phyloP scores from a whole-genome alignment of 2,888 invertebrate genomes.

The Isotomurus palustris region DNA sequence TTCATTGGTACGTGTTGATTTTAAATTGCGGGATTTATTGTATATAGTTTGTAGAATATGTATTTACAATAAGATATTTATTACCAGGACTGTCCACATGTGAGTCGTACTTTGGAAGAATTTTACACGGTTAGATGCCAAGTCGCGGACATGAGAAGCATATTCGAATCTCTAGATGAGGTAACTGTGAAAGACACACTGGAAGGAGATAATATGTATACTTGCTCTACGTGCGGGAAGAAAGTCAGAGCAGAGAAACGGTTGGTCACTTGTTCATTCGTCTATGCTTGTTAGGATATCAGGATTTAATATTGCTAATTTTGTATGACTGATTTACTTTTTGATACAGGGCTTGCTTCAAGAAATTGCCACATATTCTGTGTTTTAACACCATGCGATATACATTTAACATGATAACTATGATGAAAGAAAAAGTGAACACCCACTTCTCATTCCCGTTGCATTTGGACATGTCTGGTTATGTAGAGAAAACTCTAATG shows the following conservation, averaged over 20 bases:
- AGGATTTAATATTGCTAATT: conserved; percentile 1
- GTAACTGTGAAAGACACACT: conserved; percentile 95
- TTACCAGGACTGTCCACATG: conserved; percentile 81
- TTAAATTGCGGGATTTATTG: not conserved
- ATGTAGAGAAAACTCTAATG: conserved; percentile 89
- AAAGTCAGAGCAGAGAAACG: conserved; percentile 93
- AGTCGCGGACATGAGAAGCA: conserved; percentile 92
- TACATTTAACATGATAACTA: conserved; percentile 95
- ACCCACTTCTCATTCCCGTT: conserved; percentile 95
- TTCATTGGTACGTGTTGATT: conserved; percentile 63
- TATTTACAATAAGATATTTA: conserved; percentile 2
- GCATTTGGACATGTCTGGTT: conserved; percentile 87
- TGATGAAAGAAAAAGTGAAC: conserved; percentile 95
- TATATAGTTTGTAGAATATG: too few species aligned
- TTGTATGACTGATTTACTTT: too few species aligned
- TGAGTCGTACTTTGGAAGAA: conserved; percentile 88
- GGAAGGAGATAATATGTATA: conserved; percentile 97
- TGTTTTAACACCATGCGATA: conserved; percentile 97
- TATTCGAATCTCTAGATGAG: conserved; percentile 90
- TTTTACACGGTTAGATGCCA: conserved; percentile 95
- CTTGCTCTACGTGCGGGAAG: conserved; percentile 89
- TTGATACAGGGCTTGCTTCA: conserved; percentile 75
- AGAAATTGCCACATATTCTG: conserved; percentile 83
- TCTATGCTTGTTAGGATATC: not conserved
- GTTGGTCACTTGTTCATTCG: conserved; percentile 49